phyloP scores from a whole-genome alignment of 2,797 vertebrate species.

The Aulostomus chinensis region DNA sequence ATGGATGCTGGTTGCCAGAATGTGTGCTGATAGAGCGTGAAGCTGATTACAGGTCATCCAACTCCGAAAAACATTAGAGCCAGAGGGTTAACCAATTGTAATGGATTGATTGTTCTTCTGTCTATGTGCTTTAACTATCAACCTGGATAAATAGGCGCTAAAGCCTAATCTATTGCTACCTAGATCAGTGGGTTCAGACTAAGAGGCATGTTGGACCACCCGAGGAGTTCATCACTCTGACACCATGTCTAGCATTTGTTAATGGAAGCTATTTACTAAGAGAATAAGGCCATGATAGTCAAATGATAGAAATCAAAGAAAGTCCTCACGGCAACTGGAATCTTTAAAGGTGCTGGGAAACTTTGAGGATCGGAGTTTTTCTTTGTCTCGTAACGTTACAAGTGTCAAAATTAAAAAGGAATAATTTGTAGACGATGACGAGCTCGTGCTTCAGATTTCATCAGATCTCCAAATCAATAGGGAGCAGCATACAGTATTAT shows the following conservation, averaged over 20 bases:
- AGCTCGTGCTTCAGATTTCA: no score
- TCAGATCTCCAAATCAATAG: no score
- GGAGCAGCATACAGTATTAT: no score
- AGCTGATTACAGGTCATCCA: slow-evolving; percentile 84
- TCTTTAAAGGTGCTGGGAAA: no score
- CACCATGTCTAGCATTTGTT: slow-evolving; percentile 29
- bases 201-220: slow-evolving; percentile 43
- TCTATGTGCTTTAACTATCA: slow-evolving; percentile 63
- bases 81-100: slow-evolving; percentile 72
- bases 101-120: slow-evolving; percentile 67
- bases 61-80: slow-evolving; percentile 80
- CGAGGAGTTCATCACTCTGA: slow-evolving; percentile 55
- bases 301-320: slow-evolving; percentile 3
- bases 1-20: slow-evolving; percentile 82
- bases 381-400: no score
- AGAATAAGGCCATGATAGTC: not conserved
- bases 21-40: slow-evolving; percentile 83
- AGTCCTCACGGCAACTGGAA: not conserved
- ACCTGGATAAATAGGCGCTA: slow-evolving; percentile 59
- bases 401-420: no score
- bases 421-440: no score
- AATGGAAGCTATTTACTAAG: slow-evolving; percentile 41
- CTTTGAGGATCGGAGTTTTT: no score
- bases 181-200: slow-evolving; percentile 44
- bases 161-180: slow-evolving; percentile 58